Conservation (phyloP, 2,797 vertebrate genomes). For the Percopsis omiscomaycus region DNA sequence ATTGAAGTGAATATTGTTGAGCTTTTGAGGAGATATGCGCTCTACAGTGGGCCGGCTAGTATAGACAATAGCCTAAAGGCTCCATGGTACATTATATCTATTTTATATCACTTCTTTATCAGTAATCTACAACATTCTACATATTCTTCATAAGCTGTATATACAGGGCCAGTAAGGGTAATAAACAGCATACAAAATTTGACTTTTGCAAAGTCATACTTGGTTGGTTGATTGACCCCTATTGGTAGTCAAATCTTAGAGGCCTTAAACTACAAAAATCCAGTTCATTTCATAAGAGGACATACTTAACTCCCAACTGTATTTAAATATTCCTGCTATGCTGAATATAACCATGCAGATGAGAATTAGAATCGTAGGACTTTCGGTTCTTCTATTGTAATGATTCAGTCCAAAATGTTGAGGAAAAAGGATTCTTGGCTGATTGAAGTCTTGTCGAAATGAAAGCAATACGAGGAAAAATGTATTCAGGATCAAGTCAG, state of each 20-base stretch:
- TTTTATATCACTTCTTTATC: too few species aligned
- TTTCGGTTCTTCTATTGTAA: constrained; percentile 38
- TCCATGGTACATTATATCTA: too few species aligned
- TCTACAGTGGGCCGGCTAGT: too few species aligned
- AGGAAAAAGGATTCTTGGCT: constrained; percentile 40
- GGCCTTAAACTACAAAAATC: background rate
- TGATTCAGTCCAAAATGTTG: constrained; percentile 30
- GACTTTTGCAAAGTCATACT: too few species aligned
- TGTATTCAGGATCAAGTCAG: constrained; percentile 55
- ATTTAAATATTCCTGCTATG: constrained; percentile 37
- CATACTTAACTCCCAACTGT: constrained; percentile 53
- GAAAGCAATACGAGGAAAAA: constrained; percentile 33
- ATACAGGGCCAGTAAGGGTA: too few species aligned
- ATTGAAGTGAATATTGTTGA: too few species aligned
- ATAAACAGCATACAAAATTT: too few species aligned
- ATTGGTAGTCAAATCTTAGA: constrained; percentile 25
- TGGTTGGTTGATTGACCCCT: background rate
- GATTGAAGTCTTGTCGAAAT: constrained; percentile 30
- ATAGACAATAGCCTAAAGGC: too few species aligned
- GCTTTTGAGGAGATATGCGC: too few species aligned
- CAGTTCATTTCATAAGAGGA: constrained; percentile 30
- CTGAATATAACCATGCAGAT: constrained; percentile 47
- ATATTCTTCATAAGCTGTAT: too few species aligned
- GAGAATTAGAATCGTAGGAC: constrained; percentile 27
- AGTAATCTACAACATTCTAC: too few species aligned